A percentile compares a stretch with the other conserved stretches of the same genome.
Conservation (phyloP, 2,113 vertebrate genomes). For the Tamias sibiricus region DNA sequence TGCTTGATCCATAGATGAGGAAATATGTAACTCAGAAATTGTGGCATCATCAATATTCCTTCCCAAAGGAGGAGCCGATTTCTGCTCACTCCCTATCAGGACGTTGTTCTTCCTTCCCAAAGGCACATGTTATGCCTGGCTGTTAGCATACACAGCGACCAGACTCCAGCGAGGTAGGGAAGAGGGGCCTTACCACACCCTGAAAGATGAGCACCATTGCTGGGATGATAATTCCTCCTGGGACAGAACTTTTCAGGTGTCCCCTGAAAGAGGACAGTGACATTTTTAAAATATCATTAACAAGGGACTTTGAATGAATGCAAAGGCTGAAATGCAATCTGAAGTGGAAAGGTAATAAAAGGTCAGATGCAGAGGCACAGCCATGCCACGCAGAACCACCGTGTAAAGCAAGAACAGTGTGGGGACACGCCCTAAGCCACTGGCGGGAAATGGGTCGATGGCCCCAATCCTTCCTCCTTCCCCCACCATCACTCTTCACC, state of each 20-base stretch:
- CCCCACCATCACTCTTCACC: background rate
- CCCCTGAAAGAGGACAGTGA: background rate
- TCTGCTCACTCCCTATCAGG: background rate
- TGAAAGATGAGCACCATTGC: background rate
- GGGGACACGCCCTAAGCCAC: background rate
- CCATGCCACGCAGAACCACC: background rate
- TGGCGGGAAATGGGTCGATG: background rate
- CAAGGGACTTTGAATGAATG: background rate
- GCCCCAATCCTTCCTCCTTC: background rate
- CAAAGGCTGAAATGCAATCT: background rate
- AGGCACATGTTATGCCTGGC: background rate
- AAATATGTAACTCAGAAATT: background rate
- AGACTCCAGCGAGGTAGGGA: background rate
- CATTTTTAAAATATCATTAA: background rate
- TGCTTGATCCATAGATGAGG: background rate
- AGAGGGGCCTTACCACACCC: background rate
- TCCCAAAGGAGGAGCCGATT: background rate
- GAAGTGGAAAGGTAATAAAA: background rate
- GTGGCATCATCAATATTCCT: background rate
- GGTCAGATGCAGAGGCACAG: background rate
- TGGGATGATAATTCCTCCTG: background rate
- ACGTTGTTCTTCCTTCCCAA: background rate
- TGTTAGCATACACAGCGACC: background rate
- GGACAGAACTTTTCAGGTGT: background rate
- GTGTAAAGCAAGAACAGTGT: background rate